Conservation (phyloP, 2,113 vertebrate genomes). For the Corydoras maculifer region DNA sequence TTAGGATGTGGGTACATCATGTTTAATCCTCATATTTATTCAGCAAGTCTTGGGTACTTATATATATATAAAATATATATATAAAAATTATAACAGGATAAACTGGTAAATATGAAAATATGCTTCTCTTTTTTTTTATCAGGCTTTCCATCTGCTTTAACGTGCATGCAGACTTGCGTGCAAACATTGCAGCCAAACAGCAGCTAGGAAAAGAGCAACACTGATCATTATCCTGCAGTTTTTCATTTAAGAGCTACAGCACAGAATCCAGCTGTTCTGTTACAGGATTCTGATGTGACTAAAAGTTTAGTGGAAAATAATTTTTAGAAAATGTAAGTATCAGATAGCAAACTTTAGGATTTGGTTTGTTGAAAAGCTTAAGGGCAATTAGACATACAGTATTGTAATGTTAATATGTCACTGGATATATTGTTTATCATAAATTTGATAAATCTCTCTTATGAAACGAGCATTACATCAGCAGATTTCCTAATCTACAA, state of each 20-base stretch:
- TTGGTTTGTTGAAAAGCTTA: background rate
- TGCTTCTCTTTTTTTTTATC: constrained; percentile 24
- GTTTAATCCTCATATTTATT: background rate
- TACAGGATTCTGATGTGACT: background rate
- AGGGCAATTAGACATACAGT: no score
- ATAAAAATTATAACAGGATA: background rate
- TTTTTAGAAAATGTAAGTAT: background rate
- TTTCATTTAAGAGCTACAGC: background rate
- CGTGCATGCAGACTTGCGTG: constrained; percentile 15
- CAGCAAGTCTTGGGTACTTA: no score
- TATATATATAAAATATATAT: no score
- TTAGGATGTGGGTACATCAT: no score
- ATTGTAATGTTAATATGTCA: background rate
- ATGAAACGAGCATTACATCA: constrained; percentile 1
- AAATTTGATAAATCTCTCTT: background rate
- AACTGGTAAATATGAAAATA: background rate
- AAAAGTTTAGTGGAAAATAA: background rate
- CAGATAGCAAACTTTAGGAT: background rate
- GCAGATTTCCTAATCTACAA: constrained; percentile 2
- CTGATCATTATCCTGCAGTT: background rate
- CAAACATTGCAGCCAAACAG: constrained; percentile 4
- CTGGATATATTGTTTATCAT: background rate
- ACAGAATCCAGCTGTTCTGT: background rate
- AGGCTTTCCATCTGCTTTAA: constrained; percentile 25
- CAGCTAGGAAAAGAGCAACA: background rate